Base-by-base conservation (phyloP, 1,140 invertebrate genomes). In the Ceratitis capitata region DNA sequence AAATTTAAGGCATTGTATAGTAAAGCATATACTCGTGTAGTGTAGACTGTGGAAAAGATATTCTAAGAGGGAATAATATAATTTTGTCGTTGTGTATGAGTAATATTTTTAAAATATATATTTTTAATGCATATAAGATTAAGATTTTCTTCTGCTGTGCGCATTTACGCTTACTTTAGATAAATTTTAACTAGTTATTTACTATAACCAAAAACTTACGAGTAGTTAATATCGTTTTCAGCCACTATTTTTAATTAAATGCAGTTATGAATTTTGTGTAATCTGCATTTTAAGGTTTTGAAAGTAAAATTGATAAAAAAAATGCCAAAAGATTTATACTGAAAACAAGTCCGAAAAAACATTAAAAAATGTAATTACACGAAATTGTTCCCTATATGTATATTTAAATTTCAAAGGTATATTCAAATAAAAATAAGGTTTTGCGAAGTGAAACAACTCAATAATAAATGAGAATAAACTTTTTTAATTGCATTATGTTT, bases 171-270 rank as follows among this genome's bases (percentile, higher is more conserved):
- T 78, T 78, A 16, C 0, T 78, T 47, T 45, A 78, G 69, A 5
- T 78, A 78, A 16, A 78, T 45, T 78, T 56, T 45, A 47, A 78
- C 12, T 78, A 45, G 35, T 45, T 45, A n/a, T n/a, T 78, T 19
- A 42, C 7, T 39, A 19, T 78, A 45, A 32, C 4, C 29, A 69
- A 39, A 35, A 69, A 69, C 61, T 69, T 69, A 35, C 61, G 32
- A 10, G 32, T 35, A 5, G 14, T 69, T 69, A 35, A n/a, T 35
- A 35, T 35, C 12, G 5, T 39, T 39, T 19, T 69, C 16, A 35
- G 29, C 32, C 61, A 69, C 12, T 69, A 56, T 69, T 49, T 83
- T n/a, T n/a, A n/a, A 39, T 83, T 83, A n/a, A 35, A n/a, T n/a
- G n/a, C n/a, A n/a, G 26, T 35, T 35, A 23, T 39, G 23, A 39